Base-by-base conservation (phyloP, 1,140 invertebrate species). In the Hesperophylax magnus region DNA sequence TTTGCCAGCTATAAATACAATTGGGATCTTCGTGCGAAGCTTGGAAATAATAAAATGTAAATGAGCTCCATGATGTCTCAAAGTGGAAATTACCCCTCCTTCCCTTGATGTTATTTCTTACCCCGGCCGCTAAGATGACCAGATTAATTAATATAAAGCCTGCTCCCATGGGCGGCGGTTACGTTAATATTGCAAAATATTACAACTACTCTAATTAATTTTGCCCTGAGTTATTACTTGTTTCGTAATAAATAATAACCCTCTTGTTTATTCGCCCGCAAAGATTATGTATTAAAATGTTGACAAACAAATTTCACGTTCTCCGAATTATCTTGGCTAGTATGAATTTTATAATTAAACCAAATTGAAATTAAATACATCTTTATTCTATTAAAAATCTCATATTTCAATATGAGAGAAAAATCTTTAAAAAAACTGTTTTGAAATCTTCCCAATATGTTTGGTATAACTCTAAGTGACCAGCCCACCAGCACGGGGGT, bases 111-210 rank as follows among this genome's bases (percentile, higher is more conserved):
- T 65, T 14, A 27, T n/a, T n/a, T n/a, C 61, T 22, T 9, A 34
- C 22, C 27, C 20, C 17, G 8, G 27, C 8, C 61, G 20, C 61
- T 27, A 65, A 65, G 61, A 65, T 65, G 61, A 65, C 61, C 61
- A 65, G 15, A 27, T 65, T 65, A 65, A 65, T 65, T 24, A 65
- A 15, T 39, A 39, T 39, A 39, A 65, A 17, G 15, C 24, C 61
- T 60, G 20, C 22, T 65, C 61, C 61, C 61, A 31, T 7, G 27
- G 61, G 24, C 24, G 27, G 27, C 7, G 17, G 27, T 65, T 24
- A 65, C 27, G 27, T 65, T 31, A 7, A 65, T 65, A 17, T 24
- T 65, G 61, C 61, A 65, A 65, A 65, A 65, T 65, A 15, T 65
- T 65, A 65, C 20, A 65, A 15, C 11, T 65, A 65, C 61, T 24